phyloP scores from a whole-genome alignment of 2,888 invertebrate genomes.

The Agriopis marginaria region DNA sequence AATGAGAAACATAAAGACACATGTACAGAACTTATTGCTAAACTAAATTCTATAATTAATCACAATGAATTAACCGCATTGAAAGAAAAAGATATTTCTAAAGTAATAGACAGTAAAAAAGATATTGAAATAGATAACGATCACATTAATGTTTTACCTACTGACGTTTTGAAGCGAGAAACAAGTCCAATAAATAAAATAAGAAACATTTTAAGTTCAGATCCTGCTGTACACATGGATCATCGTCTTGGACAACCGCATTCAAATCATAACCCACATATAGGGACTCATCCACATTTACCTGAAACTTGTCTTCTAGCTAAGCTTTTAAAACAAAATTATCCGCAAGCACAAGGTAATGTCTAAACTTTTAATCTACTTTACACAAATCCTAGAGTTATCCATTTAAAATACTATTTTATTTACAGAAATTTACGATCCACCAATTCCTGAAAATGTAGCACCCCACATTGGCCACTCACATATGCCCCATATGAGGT shows the following conservation, averaged over 20 bases:
- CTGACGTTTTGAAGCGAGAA: slow-evolving; percentile 62
- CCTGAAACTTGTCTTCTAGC: slow-evolving; percentile 67
- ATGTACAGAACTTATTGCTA: slow-evolving; percentile 68
- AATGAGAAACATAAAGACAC: slow-evolving; percentile 60
- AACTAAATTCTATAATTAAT: slow-evolving; percentile 57
- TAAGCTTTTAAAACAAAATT: slow-evolving; percentile 64
- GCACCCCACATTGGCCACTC: slow-evolving; percentile 46
- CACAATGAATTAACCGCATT: slow-evolving; percentile 30
- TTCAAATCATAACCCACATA: slow-evolving; percentile 45
- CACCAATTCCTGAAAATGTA: slow-evolving; percentile 48
- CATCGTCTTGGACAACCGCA: slow-evolving; percentile 38
- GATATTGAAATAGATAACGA: slow-evolving; percentile 19
- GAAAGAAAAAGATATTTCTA: slow-evolving; percentile 29
- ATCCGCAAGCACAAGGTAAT: slow-evolving; percentile 63
- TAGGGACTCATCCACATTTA: slow-evolving; percentile 47
- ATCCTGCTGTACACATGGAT: slow-evolving; percentile 43
- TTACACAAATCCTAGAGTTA: neutral
- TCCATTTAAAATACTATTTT: neutral
- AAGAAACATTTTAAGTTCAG: slow-evolving; percentile 46
- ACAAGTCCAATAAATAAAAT: slow-evolving; percentile 41
- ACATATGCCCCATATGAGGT: slow-evolving; percentile 52
- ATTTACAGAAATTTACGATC: slow-evolving; percentile 57
- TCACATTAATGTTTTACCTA: slow-evolving; percentile 29
- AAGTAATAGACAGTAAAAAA: slow-evolving; percentile 28
- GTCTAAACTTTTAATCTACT: neutral